phyloP scores from a whole-genome alignment of 2,797 vertebrate genomes.

The Protosalanx chinensis region DNA sequence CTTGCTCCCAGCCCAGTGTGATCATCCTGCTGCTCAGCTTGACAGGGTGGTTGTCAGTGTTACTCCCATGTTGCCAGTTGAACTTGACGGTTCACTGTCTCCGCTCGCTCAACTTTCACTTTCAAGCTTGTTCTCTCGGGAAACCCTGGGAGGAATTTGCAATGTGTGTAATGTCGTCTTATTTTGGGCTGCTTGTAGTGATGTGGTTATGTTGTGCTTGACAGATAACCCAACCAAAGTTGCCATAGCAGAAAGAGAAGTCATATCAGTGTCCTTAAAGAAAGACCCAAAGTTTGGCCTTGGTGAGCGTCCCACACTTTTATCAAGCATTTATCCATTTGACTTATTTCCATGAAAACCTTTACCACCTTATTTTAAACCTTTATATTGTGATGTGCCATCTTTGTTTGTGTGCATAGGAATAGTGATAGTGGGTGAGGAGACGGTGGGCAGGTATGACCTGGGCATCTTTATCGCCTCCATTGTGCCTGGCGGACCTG shows the following conservation, averaged over 20 bases:
- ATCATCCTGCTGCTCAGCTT: not conserved
- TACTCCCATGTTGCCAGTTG: too few relatives aligned
- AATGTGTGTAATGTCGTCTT: not conserved
- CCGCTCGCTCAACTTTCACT: too few relatives aligned
- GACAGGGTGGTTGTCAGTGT: not conserved
- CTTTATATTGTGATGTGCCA: not conserved
- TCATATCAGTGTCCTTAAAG: constrained; percentile 77
- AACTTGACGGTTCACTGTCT: too few relatives aligned
- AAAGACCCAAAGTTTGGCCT: constrained; percentile 81
- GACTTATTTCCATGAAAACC: not conserved
- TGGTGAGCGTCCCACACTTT: constrained; percentile 67
- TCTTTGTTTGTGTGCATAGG: constrained; percentile 62
- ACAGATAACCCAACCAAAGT: constrained; percentile 59
- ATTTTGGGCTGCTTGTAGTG: not conserved
- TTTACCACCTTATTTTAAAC: not conserved
- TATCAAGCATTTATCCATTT: not conserved
- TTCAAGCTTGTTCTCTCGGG: too few relatives aligned
- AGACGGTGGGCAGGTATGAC: constrained; percentile 75
- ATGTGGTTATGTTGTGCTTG: constrained; percentile 11
- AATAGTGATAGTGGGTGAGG: constrained; percentile 86
- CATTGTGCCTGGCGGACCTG: constrained; percentile 84
- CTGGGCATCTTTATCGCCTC: constrained; percentile 86
- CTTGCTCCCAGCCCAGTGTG: not conserved
- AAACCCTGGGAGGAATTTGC: too few relatives aligned
- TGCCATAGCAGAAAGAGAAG: constrained; percentile 73